phyloP scores from a whole-genome alignment of 2,888 invertebrate genomes.

The Dicranocentrus wangi region DNA sequence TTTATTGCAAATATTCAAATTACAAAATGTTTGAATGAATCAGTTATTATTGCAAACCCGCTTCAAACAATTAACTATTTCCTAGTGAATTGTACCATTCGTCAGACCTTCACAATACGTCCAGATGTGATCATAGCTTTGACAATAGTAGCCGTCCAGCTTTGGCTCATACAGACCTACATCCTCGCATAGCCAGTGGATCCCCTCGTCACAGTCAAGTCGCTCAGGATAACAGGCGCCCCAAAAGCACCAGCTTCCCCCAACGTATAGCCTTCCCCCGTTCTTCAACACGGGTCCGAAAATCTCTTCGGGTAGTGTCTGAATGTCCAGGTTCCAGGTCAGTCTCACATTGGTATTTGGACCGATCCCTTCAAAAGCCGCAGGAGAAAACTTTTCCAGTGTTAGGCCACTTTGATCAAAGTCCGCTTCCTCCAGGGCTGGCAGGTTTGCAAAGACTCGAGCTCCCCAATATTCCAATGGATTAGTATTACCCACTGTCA shows the following conservation, averaged over 20 bases:
- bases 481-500: too few relatives aligned
- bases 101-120: too few relatives aligned
- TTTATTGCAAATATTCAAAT: too few relatives aligned
- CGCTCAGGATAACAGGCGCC: not conserved
- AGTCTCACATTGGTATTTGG: not conserved
- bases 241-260: not conserved
- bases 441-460: not conserved
- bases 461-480: not conserved
- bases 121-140: too few relatives aligned
- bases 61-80: too few relatives aligned
- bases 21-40: too few relatives aligned
- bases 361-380: not conserved
- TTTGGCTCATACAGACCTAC: too few relatives aligned
- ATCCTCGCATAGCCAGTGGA: not conserved
- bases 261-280: not conserved
- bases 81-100: too few relatives aligned
- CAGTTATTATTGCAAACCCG: too few relatives aligned
- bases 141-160: too few relatives aligned
- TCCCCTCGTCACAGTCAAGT: not conserved
- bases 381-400: not conserved
- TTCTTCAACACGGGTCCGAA: not conserved
- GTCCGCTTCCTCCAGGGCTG: not conserved
- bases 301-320: not conserved
- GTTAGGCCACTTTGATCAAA: not conserved
- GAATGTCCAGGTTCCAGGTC: not conserved